Conservation (phyloP, 2,888 invertebrate species). For the Rosalia funebris region DNA sequence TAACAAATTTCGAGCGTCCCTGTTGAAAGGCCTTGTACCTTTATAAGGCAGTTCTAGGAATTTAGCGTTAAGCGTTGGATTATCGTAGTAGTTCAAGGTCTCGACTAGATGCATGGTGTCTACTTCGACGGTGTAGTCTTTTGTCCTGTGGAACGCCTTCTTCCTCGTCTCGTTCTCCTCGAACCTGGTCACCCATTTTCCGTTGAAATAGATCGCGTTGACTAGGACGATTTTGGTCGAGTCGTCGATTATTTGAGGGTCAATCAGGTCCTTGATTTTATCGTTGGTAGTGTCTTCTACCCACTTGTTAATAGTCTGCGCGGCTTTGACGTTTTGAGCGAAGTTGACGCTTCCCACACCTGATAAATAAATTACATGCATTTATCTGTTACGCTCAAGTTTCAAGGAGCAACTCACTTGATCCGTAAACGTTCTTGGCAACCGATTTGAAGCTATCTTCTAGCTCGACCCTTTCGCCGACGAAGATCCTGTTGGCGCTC, state of each 20-base stretch:
- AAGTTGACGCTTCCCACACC: constrained; percentile 65
- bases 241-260: constrained; percentile 38
- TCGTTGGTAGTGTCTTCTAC: constrained; percentile 56
- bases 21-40: constrained; percentile 30
- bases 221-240: constrained; percentile 53
- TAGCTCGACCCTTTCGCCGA: constrained; percentile 67
- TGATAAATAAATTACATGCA: no score
- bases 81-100: constrained; percentile 50
- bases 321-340: constrained; percentile 40
- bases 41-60: constrained; percentile 53
- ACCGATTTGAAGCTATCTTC: constrained; percentile 68
- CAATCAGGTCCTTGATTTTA: constrained; percentile 54
- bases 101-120: constrained; percentile 50
- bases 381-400: no score
- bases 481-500: constrained; percentile 69
- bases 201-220: constrained; percentile 58
- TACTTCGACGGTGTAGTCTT: constrained; percentile 43
- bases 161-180: constrained; percentile 39
- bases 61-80: constrained; percentile 47
- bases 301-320: constrained; percentile 56
- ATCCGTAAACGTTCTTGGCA: constrained; percentile 70
- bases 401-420: constrained; percentile 29
- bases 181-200: constrained; percentile 49
- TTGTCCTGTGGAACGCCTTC: constrained; percentile 45
- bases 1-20: no score